Evolutionary conservation across 1,140 invertebrate species (phyloP).

Genomic region (Drosophila repletoides): DNA sequence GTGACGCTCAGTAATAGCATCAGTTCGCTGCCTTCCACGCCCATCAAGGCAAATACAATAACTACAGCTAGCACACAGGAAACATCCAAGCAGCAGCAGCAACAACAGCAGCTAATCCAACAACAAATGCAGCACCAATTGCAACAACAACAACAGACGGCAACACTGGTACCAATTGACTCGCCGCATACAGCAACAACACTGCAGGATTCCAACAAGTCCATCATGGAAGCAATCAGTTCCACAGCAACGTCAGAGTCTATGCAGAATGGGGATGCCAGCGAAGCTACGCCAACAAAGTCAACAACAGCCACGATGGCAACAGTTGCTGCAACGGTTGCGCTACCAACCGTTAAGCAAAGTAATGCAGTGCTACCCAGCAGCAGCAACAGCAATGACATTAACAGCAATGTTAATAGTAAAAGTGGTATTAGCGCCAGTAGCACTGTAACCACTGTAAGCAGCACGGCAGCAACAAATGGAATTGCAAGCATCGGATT

Average conservation of each 20-base stretch:
- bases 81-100: conserved; percentile 21
- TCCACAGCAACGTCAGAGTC: conserved; percentile 31
- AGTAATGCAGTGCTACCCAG: conserved; percentile 52
- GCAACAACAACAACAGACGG: background rate
- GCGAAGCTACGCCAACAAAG: conserved; percentile 26
- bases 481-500: conserved; percentile 29
- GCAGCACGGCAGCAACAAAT: conserved; percentile 57
- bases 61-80: conserved; percentile 18
- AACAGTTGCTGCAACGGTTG: conserved; percentile 65
- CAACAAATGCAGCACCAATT: conserved; percentile 18
- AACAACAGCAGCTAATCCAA: background rate
- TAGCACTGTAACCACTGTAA: conserved; percentile 50
- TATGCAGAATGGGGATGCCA: conserved; percentile 46
- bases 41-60: conserved; percentile 43
- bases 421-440: conserved; percentile 47
- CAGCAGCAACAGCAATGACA: conserved; percentile 64
- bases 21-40: conserved; percentile 40
- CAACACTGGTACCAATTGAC: conserved; percentile 11
- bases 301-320: conserved; percentile 36
- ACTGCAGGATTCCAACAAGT: conserved; percentile 17
- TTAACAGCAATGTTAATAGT: conserved; percentile 62
- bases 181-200: conserved; percentile 66
- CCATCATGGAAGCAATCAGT: conserved; percentile 50
- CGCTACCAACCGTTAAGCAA: conserved; percentile 67
- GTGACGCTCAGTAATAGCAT: conserved; percentile 47